Conservation (phyloP, 2,888 invertebrate species). For the Dione vanillae region DNA sequence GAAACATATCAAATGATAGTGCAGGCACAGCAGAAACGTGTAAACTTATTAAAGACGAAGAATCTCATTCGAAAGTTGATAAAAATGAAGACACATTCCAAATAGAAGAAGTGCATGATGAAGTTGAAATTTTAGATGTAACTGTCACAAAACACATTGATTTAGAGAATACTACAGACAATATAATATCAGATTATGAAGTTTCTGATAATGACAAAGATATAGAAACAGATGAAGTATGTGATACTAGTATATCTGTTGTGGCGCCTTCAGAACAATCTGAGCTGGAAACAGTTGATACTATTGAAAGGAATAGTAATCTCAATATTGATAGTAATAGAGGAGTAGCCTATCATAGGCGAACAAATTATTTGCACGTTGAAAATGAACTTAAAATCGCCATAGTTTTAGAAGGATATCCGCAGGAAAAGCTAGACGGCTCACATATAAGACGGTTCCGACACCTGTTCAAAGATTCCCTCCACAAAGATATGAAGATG, state of each 20-base stretch:
- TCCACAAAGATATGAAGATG: constrained; percentile 73
- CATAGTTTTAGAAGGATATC: constrained; percentile 72
- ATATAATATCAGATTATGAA: constrained; percentile 16
- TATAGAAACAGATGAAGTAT: constrained; percentile 50
- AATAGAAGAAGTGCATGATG: constrained; percentile 30
- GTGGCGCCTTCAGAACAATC: constrained; percentile 64
- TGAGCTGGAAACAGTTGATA: constrained; percentile 68
- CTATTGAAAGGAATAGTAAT: constrained; percentile 62
- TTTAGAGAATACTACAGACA: constrained; percentile 1
- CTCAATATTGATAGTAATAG: constrained; percentile 73
- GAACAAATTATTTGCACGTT: constrained; percentile 75
- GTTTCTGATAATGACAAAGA: constrained; percentile 46
- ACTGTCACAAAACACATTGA: constrained; percentile 22
- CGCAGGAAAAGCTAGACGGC: constrained; percentile 73
- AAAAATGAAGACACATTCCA: constrained; percentile 34
- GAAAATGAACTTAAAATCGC: constrained; percentile 75
- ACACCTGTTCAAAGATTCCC: constrained; percentile 73
- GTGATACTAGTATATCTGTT: constrained; percentile 57
- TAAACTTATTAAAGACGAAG: constrained; percentile 39
- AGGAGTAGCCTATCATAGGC: constrained; percentile 74
- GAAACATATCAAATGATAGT: constrained; percentile 51
- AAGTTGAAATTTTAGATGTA: neutral
- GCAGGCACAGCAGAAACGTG: constrained; percentile 38
- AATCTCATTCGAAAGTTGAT: constrained; percentile 26
- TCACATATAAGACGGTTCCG: constrained; percentile 71